phyloP scores from a whole-genome alignment of 1,140 invertebrate species.

The Nasonia vitripennis region DNA sequence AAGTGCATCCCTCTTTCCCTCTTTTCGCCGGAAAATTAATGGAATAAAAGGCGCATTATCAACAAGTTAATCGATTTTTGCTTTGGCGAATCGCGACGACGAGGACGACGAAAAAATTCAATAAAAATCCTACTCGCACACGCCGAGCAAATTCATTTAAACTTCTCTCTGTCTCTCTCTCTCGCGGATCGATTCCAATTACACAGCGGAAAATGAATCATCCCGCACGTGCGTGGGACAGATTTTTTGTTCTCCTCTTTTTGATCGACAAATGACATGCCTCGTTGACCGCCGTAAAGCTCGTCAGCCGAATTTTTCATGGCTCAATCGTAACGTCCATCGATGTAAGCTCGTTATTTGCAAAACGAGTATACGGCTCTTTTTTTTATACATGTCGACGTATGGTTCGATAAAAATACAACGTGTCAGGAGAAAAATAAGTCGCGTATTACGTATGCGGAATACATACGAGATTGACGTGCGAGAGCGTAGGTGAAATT shows the following conservation, averaged over 20 bases:
- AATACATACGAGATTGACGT: too few species aligned
- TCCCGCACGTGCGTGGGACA: not conserved
- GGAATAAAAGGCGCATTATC: not conserved
- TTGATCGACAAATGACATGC: not conserved
- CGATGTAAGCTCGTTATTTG: not conserved
- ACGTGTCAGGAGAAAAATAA: too few species aligned
- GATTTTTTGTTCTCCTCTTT: not conserved
- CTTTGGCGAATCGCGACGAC: not conserved
- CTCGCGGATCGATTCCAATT: not conserved
- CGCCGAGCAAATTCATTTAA: not conserved
- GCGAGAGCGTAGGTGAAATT: not conserved
- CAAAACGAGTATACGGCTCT: not conserved
- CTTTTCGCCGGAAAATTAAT: not conserved
- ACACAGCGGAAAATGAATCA: too few species aligned
- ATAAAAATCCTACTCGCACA: not conserved
- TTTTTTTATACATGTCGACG: too few species aligned
- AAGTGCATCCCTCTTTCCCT: not conserved
- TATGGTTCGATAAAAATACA: too few species aligned
- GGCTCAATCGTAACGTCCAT: too few species aligned
- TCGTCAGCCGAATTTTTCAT: not conserved
- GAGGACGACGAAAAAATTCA: not conserved
- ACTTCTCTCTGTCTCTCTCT: not conserved
- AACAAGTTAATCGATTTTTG: constrained; percentile 1
- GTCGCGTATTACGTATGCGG: too few species aligned
- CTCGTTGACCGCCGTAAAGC: not conserved